Percentiles rank a stretch among this genome's conserved stretches.
Conservation (phyloP, 2,113 vertebrate species). For the Phalacrocorax carbo region DNA sequence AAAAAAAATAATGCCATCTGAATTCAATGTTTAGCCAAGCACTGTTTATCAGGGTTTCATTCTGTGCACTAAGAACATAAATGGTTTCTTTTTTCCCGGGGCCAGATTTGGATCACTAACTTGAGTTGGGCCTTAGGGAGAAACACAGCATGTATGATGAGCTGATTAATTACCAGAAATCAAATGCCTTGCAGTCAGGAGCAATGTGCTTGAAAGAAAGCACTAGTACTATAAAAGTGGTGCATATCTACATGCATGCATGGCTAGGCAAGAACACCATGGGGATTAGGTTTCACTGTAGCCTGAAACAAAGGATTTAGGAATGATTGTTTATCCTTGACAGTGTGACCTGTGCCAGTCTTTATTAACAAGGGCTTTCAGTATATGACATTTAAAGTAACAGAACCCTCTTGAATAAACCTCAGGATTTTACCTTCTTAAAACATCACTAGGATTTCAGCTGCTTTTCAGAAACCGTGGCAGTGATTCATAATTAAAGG, state of each 20-base stretch:
- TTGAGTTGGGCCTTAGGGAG: conserved; percentile 71
- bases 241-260: conserved; percentile 44
- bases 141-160: conserved; percentile 74
- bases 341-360: conserved; percentile 68
- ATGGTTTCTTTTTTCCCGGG: conserved; percentile 70
- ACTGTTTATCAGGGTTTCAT: conserved; percentile 67
- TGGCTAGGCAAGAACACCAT: conserved; percentile 55
- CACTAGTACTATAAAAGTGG: conserved; percentile 32
- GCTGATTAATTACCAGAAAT: conserved; percentile 83
- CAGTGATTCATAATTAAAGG: conserved; percentile 71
- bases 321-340: conserved; percentile 74
- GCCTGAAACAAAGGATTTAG: conserved; percentile 71
- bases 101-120: conserved; percentile 76
- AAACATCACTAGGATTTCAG: conserved; percentile 40
- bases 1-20: conserved; percentile 51
- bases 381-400: conserved; percentile 68
- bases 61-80: conserved; percentile 64
- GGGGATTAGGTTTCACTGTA: conserved; percentile 68
- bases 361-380: conserved; percentile 68
- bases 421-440: conserved; percentile 53
- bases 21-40: conserved; percentile 67
- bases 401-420: conserved; percentile 56
- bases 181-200: conserved; percentile 76
- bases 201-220: conserved; percentile 61
- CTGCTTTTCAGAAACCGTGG: conserved; percentile 34